Conservation (phyloP, 2,113 vertebrate genomes). For the Phocoena phocoena region DNA sequence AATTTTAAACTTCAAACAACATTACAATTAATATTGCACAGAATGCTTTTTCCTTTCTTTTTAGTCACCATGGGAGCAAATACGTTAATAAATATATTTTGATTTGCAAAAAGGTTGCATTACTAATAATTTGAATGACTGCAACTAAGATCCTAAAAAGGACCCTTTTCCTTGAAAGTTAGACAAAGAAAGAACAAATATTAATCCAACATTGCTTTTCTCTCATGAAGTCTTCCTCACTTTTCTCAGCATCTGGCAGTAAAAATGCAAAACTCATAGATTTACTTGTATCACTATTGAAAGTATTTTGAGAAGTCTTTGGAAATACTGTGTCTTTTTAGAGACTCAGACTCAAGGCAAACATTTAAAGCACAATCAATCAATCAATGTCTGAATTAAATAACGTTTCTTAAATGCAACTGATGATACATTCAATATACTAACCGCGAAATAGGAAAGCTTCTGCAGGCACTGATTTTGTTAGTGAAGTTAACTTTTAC, state of each 20-base stretch:
- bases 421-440: not conserved
- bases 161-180: not conserved
- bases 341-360: not conserved
- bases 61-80: not conserved
- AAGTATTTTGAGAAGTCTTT: slow-evolving; percentile 28
- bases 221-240: not conserved
- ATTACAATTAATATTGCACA: not conserved
- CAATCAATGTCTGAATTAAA: not conserved
- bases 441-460: not conserved
- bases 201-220: not conserved
- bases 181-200: not conserved
- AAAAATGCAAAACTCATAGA: not conserved
- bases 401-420: not conserved
- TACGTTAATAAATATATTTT: not conserved
- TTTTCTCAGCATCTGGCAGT: not conserved
- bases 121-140: not conserved
- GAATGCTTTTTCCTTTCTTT: not conserved
- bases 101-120: not conserved
- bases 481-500: not conserved
- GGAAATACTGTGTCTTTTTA: not conserved
- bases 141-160: not conserved
- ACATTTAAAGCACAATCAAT: not conserved
- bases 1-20: slow-evolving; percentile 30
- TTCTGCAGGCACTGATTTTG: not conserved
- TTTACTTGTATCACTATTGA: not conserved